Percentiles rank a stretch among this genome's conserved stretches.
phyloP scores from a whole-genome alignment of 2,888 invertebrate species.

The Ctena decussata region DNA sequence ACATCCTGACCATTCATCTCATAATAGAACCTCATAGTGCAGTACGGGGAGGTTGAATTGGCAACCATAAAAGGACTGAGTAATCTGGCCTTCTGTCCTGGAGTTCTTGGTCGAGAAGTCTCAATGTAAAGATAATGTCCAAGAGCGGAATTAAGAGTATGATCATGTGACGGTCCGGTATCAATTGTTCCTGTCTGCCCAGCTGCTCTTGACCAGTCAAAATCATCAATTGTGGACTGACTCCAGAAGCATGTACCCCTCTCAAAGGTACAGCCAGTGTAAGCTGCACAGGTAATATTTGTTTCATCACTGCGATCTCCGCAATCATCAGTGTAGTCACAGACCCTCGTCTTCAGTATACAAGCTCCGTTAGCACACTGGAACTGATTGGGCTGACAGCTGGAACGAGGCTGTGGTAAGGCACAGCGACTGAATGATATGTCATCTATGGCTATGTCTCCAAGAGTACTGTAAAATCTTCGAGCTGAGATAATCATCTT shows the following conservation, averaged over 20 bases:
- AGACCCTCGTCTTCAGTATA: conserved; percentile 67
- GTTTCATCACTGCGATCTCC: conserved; percentile 83
- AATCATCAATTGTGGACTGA: conserved; percentile 82
- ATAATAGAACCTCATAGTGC: conserved; percentile 81
- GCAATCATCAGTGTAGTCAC: conserved; percentile 84
- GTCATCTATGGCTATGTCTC: conserved; percentile 82
- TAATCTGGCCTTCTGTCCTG: conserved; percentile 84
- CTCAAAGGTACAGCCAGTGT: conserved; percentile 80
- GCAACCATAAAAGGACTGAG: conserved; percentile 71
- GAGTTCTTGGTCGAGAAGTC: conserved; percentile 71
- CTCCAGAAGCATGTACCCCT: conserved; percentile 74
- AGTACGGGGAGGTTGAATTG: conserved; percentile 59
- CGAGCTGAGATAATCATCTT: conserved; percentile 70
- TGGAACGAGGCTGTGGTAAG: conserved; percentile 60
- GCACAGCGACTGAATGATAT: conserved; percentile 78
- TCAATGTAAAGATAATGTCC: conserved; percentile 83
- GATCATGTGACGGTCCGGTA: conserved; percentile 84
- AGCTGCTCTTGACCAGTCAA: conserved; percentile 82
- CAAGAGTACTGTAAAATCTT: conserved; percentile 70
- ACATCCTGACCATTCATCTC: conserved; percentile 83
- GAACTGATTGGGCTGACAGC: conserved; percentile 72
- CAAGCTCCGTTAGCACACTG: conserved; percentile 73
- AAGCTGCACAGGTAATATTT: conserved; percentile 52
- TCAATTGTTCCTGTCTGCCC: conserved; percentile 75
- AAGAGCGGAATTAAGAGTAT: conserved; percentile 76